Conservation (phyloP, 2,888 invertebrate species). For the Drosophila niveifrons region DNA sequence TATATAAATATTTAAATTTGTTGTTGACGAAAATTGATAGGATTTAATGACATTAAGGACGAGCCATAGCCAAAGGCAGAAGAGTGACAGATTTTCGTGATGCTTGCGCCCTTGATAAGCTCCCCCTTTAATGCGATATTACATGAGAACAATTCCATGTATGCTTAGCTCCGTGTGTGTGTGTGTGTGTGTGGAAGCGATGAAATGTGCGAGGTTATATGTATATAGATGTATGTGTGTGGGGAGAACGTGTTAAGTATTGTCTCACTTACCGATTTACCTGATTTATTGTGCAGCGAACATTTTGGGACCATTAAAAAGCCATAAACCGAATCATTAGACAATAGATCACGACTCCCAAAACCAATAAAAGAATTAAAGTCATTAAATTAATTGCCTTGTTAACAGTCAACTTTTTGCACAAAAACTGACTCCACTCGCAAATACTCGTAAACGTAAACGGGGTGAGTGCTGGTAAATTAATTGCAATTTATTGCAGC, state of each 20-base stretch:
- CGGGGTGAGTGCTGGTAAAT: not conserved
- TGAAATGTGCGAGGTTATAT: slow-evolving; percentile 4
- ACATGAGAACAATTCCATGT: slow-evolving; percentile 39
- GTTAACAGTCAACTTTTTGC: not conserved
- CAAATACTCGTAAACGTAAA: not conserved
- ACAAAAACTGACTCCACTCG: not conserved
- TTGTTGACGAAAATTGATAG: slow-evolving; percentile 75
- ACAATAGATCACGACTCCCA: slow-evolving; percentile 36
- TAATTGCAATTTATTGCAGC: not conserved
- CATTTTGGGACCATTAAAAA: slow-evolving; percentile 63
- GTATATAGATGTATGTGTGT: not conserved
- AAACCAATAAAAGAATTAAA: slow-evolving; percentile 45
- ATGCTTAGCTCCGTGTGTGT: slow-evolving; percentile 18
- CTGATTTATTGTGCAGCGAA: slow-evolving; percentile 64
- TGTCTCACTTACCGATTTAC: slow-evolving; percentile 51
- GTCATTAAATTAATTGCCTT: slow-evolving; percentile 38
- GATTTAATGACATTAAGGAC: slow-evolving; percentile 77
- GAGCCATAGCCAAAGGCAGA: slow-evolving; percentile 35
- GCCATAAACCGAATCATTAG: slow-evolving; percentile 55
- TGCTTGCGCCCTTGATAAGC: slow-evolving; percentile 59
- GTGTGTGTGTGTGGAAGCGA: slow-evolving; percentile 6
- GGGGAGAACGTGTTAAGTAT: slow-evolving; percentile 61
- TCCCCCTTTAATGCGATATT: slow-evolving; percentile 55
- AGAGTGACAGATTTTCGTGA: slow-evolving; percentile 33
- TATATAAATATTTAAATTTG: slow-evolving; percentile 75